phyloP scores from a whole-genome alignment of 2,797 vertebrate genomes.

The Chloroceryle inda region DNA sequence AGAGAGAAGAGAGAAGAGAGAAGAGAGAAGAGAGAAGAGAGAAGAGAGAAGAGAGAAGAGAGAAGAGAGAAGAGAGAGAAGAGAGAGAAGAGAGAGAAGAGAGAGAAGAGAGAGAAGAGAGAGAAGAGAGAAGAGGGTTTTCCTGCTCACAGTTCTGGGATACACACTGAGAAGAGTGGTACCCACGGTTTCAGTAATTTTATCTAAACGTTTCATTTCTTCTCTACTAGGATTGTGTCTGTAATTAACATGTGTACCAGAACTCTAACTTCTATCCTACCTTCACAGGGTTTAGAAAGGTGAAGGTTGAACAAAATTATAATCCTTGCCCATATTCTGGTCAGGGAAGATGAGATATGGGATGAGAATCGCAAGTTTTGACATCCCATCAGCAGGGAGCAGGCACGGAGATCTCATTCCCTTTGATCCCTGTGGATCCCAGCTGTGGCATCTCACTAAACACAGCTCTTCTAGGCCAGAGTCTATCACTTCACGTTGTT shows the following conservation, averaged over 20 bases:
- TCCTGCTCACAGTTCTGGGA: neutral
- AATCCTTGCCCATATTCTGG: neutral
- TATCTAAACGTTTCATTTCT: neutral
- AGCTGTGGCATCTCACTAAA: neutral
- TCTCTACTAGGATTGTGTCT: neutral
- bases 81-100: no score
- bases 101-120: no score
- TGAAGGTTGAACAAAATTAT: neutral
- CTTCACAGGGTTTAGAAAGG: neutral
- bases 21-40: no score
- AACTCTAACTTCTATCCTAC: neutral
- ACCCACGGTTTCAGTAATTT: neutral
- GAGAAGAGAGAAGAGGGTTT: neutral
- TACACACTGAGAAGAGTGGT: neutral
- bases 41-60: neutral
- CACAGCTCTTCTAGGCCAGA: fast-evolving
- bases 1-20: no score
- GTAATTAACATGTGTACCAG: fast-evolving
- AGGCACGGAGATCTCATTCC: neutral
- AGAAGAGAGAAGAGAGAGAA: no score
- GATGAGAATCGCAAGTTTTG: neutral
- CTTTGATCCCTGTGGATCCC: neutral
- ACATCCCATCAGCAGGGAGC: neutral
- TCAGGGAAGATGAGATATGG: neutral
- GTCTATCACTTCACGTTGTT: fast-evolving